phyloP scores from a whole-genome alignment of 2,888 invertebrate species.

The Drosophila paracracens region DNA sequence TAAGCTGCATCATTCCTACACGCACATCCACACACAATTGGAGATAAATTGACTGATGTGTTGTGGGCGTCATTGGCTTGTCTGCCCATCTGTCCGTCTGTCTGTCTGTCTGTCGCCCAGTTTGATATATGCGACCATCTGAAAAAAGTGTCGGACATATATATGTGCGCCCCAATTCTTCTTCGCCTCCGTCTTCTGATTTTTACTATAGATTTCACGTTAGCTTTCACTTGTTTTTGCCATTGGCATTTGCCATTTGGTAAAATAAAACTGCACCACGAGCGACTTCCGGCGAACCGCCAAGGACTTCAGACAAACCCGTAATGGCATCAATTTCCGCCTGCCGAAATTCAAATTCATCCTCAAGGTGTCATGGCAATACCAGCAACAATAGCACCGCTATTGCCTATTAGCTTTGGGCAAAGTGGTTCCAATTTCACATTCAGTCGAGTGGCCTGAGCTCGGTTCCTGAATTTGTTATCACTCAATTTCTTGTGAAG shows the following conservation, averaged over 20 bases:
- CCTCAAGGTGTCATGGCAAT: slow-evolving; percentile 48
- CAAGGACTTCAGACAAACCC: slow-evolving; percentile 50
- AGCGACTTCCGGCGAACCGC: slow-evolving; percentile 51
- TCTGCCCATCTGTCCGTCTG: slow-evolving; percentile 19
- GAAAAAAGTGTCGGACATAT: slow-evolving; percentile 43
- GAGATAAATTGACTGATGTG: slow-evolving; percentile 74
- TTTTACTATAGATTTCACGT: slow-evolving; percentile 30
- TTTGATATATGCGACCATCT: slow-evolving; percentile 71
- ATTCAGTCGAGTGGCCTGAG: slow-evolving; percentile 32
- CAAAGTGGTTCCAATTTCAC: slow-evolving; percentile 57
- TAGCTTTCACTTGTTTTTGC: slow-evolving; percentile 62
- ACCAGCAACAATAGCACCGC: slow-evolving; percentile 13
- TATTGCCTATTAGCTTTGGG: slow-evolving; percentile 49
- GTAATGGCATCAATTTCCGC: slow-evolving; percentile 78
- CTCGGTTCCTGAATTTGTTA: slow-evolving; percentile 8
- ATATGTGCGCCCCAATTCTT: not conserved
- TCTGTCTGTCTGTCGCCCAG: slow-evolving; percentile 30
- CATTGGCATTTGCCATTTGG: slow-evolving; percentile 50
- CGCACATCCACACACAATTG: slow-evolving; percentile 39
- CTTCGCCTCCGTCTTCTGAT: slow-evolving; percentile 2
- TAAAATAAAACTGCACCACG: slow-evolving; percentile 62
- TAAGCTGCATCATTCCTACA: slow-evolving; percentile 47
- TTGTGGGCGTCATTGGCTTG: slow-evolving; percentile 55
- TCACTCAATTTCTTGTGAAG: not conserved
- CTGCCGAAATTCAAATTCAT: slow-evolving; percentile 66